These are phyloP conservation scores for Trisateles emortualis DNA, from an alignment of 2,888 invertebrate genomes.

Conservation along the genomic window DNA sequence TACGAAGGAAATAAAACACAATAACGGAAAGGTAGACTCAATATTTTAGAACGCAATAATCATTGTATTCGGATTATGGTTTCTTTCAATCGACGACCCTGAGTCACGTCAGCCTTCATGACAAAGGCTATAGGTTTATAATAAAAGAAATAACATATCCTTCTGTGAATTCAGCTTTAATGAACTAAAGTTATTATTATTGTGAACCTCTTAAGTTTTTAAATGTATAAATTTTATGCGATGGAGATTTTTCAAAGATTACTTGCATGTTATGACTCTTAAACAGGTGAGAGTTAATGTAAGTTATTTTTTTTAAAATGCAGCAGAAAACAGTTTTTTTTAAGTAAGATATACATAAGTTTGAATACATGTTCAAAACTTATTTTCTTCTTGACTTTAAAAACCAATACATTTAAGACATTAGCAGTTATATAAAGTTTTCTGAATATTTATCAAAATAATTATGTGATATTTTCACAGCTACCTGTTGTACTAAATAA, in stretches of 20 bases:
- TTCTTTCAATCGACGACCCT: constrained; percentile 15
- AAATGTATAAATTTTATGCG: too few species aligned
- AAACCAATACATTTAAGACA: too few species aligned
- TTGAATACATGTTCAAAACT: too few species aligned
- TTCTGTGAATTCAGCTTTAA: constrained; percentile 10
- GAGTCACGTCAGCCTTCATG: constrained; percentile 34
- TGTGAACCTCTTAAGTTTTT: not conserved
- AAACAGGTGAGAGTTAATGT: too few species aligned
- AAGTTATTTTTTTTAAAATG: too few species aligned
- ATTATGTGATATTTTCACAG: constrained; percentile 37
- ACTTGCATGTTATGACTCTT: too few species aligned
- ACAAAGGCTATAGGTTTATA: constrained; percentile 36
- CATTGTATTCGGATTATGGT: constrained; percentile 7
- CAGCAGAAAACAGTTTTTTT: too few species aligned
- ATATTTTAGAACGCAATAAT: constrained; percentile 9
- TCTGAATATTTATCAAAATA: constrained; percentile 39
- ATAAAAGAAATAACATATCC: constrained; percentile 35
- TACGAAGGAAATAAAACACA: not conserved
- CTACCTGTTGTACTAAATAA: constrained; percentile 44
- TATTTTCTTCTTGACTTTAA: too few species aligned
- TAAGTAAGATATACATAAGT: too few species aligned
- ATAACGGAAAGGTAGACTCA: not conserved
- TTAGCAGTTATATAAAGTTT: too few species aligned
- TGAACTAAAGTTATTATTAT: constrained; percentile 32
- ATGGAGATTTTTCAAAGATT: too few species aligned